Evolutionary conservation across 2,797 vertebrate species (phyloP).

Genomic region (Myotis findleyi): DNA sequence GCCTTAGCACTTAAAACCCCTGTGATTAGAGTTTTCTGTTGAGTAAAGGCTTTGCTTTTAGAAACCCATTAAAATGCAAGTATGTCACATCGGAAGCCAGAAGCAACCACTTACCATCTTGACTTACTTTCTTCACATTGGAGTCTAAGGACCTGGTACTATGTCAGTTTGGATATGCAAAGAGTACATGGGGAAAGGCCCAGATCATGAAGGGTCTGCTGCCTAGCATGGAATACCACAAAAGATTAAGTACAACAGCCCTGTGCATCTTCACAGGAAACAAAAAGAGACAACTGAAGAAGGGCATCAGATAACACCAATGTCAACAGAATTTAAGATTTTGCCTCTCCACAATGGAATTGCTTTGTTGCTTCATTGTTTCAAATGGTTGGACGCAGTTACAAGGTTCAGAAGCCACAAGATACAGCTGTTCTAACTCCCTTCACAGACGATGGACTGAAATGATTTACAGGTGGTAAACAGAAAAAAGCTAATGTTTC

Average conservation of each 20-base stretch:
- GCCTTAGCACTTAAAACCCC: background rate
- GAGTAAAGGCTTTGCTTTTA: constrained; percentile 28
- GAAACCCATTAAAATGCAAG: constrained; percentile 28
- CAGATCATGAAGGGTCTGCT: background rate
- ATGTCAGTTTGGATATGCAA: constrained; percentile 35
- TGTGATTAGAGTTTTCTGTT: constrained; percentile 25
- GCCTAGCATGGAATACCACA: background rate
- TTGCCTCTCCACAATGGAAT: background rate
- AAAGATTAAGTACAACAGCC: background rate
- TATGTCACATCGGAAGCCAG: background rate
- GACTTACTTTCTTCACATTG: background rate
- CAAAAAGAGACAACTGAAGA: constrained; percentile 17
- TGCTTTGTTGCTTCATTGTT: background rate
- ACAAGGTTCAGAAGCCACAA: background rate
- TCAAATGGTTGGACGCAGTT: background rate
- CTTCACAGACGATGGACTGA: constrained; percentile 53
- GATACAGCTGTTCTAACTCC: background rate
- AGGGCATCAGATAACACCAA: background rate
- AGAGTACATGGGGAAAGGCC: background rate
- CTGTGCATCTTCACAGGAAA: background rate
- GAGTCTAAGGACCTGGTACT: background rate
- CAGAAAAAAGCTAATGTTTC: constrained; percentile 43
- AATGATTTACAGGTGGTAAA: constrained; percentile 50
- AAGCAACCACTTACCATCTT: constrained; percentile 17
- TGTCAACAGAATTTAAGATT: constrained; percentile 16